phyloP scores from a whole-genome alignment of 2,113 vertebrate species.

The Monopterus albus region DNA sequence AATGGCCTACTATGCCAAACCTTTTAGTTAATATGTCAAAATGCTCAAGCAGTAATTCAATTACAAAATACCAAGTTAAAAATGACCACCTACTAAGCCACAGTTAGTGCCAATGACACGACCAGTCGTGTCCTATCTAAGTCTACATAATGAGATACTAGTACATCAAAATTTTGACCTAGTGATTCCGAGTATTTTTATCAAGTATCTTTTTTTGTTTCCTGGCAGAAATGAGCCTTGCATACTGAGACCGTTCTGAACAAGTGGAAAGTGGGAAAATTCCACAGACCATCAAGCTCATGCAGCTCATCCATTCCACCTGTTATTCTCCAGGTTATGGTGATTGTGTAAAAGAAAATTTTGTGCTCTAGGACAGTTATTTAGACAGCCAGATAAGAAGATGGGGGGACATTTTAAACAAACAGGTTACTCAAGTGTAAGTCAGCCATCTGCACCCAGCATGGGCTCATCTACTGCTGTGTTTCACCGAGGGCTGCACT shows the following conservation, averaged over 20 bases:
- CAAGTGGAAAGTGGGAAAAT: background rate
- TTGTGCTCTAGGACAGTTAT: constrained; percentile 34
- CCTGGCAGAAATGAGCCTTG: background rate
- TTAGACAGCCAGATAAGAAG: constrained; percentile 45
- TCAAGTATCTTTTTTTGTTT: background rate
- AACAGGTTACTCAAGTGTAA: constrained; percentile 57
- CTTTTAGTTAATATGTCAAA: background rate
- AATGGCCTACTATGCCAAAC: background rate
- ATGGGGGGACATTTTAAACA: constrained; percentile 34
- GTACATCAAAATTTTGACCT: background rate
- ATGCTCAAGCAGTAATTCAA: too few relatives aligned
- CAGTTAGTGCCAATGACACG: too few relatives aligned
- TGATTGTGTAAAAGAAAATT: background rate
- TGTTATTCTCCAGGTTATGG: background rate
- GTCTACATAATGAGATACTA: too few relatives aligned
- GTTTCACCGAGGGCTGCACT: constrained; percentile 41
- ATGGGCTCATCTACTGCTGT: constrained; percentile 50
- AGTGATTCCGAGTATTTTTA: background rate
- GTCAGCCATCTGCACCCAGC: constrained; percentile 62
- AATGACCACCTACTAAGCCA: too few relatives aligned
- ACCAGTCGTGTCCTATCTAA: too few relatives aligned
- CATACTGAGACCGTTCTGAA: background rate
- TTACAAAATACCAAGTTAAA: too few relatives aligned
- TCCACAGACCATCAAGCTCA: background rate
- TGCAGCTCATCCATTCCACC: constrained; percentile 1